These are phyloP conservation scores for Manis javanica DNA, from an alignment of 2,797 vertebrate species.

Conservation along the genomic window DNA sequence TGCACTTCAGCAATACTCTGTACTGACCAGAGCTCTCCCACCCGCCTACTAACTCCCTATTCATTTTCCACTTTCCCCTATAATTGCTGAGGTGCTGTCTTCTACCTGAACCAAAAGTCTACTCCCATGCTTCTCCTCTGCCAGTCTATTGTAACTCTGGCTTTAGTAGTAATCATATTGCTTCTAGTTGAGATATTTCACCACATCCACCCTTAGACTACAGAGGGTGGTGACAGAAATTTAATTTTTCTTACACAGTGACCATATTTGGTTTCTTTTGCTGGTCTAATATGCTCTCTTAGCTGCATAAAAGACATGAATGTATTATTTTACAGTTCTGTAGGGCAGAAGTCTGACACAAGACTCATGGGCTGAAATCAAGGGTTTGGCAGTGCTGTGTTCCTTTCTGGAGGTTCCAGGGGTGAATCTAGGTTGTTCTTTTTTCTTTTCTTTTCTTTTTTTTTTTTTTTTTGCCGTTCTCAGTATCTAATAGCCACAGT, in stretches of 20 bases:
- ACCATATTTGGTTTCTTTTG: neutral
- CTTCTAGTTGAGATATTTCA: neutral
- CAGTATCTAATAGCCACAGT: neutral
- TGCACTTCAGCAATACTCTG: rapidly evolving
- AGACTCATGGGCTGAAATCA: neutral
- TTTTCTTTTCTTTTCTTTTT: too few species aligned
- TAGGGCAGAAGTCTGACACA: neutral
- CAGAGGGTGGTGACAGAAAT: neutral
- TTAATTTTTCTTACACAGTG: neutral
- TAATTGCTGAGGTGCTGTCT: neutral
- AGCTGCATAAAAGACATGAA: neutral
- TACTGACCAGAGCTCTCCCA: neutral
- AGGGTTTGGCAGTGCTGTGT: rapidly evolving
- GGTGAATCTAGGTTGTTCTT: neutral
- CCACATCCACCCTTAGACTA: rapidly evolving
- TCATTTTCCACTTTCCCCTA: neutral
- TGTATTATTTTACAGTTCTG: neutral
- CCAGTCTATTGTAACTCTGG: neutral
- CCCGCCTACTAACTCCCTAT: neutral
- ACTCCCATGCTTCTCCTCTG: neutral
- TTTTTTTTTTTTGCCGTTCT: neutral
- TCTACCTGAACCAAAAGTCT: neutral
- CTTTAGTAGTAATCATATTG: neutral
- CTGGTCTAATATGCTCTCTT: neutral
- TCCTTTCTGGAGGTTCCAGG: neutral